Base-by-base conservation (phyloP, 2,888 invertebrate species). In the Gibbula magus region DNA sequence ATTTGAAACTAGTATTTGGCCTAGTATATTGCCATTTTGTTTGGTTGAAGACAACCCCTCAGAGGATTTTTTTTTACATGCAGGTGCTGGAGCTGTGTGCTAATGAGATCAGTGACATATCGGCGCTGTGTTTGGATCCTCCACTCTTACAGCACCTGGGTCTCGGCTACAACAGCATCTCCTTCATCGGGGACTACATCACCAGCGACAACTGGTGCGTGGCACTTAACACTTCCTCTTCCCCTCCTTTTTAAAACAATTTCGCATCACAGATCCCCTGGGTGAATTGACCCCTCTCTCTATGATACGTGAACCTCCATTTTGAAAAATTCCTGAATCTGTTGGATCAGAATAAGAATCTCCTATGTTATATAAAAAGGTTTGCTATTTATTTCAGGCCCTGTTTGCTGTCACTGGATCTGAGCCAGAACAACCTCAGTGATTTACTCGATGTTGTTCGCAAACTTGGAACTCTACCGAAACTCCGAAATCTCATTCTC, bases 1-100 rank as follows among this genome's bases (percentile, higher is more conserved):
- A n/a, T n/a, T n/a, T n/a, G n/a, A n/a, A n/a, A n/a, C n/a, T n/a
- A n/a, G n/a, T n/a, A n/a, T n/a, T n/a, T n/a, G n/a, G n/a, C n/a
- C n/a, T n/a, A n/a, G n/a, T n/a, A n/a, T n/a, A n/a, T n/a, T n/a
- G n/a, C n/a, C n/a, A n/a, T n/a, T n/a, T n/a, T n/a, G n/a, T n/a
- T n/a, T n/a, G n/a, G n/a, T n/a, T n/a, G n/a, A n/a, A n/a, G n/a
- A n/a, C n/a, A n/a, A n/a, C n/a, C n/a, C n/a, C n/a, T n/a, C n/a
- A n/a, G n/a, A n/a, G n/a, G n/a, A n/a, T n/a, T n/a, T n/a, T n/a
- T n/a, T n/a, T n/a, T 25, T 66, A 7, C 74, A 77, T 78, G 7
- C 84, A 92, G 91, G 91, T 92, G 2, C 79, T 92, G 78, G 92
- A 92, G 82, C 82, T 92, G 35, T 92, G 91, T 90, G 91, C 90